phyloP scores from a whole-genome alignment of 1,140 invertebrate species.

The Neodiprion pinetum region DNA sequence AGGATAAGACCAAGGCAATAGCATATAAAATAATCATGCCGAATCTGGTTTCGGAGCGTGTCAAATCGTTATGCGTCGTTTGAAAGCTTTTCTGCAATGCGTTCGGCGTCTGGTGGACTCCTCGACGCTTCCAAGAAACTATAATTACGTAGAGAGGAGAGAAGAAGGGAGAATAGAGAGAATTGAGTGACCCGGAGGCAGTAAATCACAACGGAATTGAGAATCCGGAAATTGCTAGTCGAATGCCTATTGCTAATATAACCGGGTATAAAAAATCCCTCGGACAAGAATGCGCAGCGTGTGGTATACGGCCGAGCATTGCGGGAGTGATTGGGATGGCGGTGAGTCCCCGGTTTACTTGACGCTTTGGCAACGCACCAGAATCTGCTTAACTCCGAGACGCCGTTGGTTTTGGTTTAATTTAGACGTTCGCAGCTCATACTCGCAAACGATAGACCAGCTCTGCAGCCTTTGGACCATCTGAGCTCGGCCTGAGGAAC shows the following conservation, averaged over 20 bases:
- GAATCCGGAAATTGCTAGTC: constrained; percentile 1
- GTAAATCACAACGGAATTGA: neutral
- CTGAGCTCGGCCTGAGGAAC: neutral
- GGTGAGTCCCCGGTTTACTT: constrained; percentile 43
- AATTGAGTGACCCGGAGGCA: neutral
- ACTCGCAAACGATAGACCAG: neutral
- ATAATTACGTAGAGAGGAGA: neutral
- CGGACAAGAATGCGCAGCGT: constrained; percentile 39
- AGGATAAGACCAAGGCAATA: neutral
- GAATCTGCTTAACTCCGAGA: constrained; percentile 47
- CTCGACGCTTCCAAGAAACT: neutral
- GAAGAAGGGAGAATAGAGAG: neutral
- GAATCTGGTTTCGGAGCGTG: neutral
- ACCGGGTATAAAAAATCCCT: constrained; percentile 16
- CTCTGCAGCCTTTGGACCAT: neutral
- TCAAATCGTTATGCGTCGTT: neutral
- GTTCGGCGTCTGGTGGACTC: neutral
- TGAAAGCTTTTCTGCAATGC: neutral
- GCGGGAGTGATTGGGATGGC: constrained; percentile 49
- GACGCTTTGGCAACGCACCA: constrained; percentile 51
- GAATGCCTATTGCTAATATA: neutral
- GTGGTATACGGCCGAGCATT: constrained; percentile 30
- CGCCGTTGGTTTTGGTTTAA: constrained; percentile 52
- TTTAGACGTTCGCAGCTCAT: constrained; percentile 41
- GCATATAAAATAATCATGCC: neutral